Base-by-base conservation (phyloP, 53 echinoderm and acorn worm species). In the Glandiceps talaboti region DNA sequence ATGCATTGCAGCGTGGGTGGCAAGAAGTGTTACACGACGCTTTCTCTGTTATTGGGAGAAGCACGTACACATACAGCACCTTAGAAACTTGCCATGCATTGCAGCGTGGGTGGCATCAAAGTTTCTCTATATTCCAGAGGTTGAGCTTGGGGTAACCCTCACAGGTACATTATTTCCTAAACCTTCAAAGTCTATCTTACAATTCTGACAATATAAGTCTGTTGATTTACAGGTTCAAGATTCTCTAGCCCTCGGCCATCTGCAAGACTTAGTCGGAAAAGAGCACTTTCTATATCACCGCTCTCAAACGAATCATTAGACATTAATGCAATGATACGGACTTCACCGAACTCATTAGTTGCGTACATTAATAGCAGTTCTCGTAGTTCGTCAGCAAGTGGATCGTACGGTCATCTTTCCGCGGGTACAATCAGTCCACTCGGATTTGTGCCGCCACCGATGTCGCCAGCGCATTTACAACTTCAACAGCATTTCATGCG, bases 261-360 rank as follows among this genome's bases (percentile, higher is more conserved):
- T 32, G 94, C 89, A 14, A 88, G 97, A 33, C 89, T 89, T 29
- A 91, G 89, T 79, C 85, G 97, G 32, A 97, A 93, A 85, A 83
- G 97, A 30, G 91, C 84, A 28, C 93, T 97, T 25, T 97, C 97
- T 84, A 90, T 97, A 73, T 97, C 97, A 14, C 97, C 97, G 30
- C 91, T 97, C 73, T 87, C 87, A 27, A 89, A 86, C 33, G 97
- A 93, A 80, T 84, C 91, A 1, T 83, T 97, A 73, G 97, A 97
- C 79, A 93, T 97, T 81, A 93, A 97, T 76, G 88, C 93, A 26
- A 93, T 97, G 93, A 97, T 96, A 73, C 84, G 97, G 14, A 93
- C 93, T 20, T 97, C 97, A 1, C 97, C 97, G n/a, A 97, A 91
- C 87, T 97, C 97, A 31, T 85, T 97, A 29, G 97, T 97, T 28